These are phyloP conservation scores for Monomorium pharaonis DNA, from an alignment of 1,140 invertebrate species.

Conservation along the genomic window DNA sequence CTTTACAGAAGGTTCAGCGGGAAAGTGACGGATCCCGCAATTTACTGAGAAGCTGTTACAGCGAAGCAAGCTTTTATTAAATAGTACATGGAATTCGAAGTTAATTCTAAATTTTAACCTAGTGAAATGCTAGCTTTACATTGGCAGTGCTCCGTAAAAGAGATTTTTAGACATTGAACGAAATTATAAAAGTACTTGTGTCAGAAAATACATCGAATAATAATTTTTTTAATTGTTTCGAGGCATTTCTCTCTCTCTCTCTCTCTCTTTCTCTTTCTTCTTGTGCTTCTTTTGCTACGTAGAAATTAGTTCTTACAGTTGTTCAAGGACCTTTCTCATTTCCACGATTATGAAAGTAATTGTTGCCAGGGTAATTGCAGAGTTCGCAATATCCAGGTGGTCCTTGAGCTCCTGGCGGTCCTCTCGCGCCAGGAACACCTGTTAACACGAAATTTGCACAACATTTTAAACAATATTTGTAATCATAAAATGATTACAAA, in stretches of 20 bases:
- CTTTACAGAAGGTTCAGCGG: too few species aligned
- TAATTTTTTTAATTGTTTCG: neutral
- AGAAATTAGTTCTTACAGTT: neutral
- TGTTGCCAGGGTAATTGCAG: conserved; percentile 83
- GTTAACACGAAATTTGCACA: conserved; percentile 43
- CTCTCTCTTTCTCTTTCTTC: neutral
- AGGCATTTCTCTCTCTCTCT: too few species aligned
- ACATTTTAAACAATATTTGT: neutral
- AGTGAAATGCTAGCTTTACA: neutral
- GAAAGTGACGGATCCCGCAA: too few species aligned
- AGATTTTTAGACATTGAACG: neutral
- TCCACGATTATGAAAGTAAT: conserved; percentile 69
- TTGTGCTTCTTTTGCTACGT: neutral
- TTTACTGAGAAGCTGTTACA: too few species aligned
- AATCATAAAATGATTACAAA: neutral
- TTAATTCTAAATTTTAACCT: neutral
- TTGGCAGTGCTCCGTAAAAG: conserved; percentile 15
- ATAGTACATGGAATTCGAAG: neutral
- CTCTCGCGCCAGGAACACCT: conserved; percentile 84
- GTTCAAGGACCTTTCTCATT: conserved; percentile 72
- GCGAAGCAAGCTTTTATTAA: conserved; percentile 26
- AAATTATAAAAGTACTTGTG: neutral
- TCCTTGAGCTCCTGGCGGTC: conserved; percentile 86
- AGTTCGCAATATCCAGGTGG: conserved; percentile 88
- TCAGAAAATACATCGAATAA: neutral